Evolutionary conservation across 2,797 vertebrate genomes (phyloP).

Genomic region (Poeciliopsis gracilis): DNA sequence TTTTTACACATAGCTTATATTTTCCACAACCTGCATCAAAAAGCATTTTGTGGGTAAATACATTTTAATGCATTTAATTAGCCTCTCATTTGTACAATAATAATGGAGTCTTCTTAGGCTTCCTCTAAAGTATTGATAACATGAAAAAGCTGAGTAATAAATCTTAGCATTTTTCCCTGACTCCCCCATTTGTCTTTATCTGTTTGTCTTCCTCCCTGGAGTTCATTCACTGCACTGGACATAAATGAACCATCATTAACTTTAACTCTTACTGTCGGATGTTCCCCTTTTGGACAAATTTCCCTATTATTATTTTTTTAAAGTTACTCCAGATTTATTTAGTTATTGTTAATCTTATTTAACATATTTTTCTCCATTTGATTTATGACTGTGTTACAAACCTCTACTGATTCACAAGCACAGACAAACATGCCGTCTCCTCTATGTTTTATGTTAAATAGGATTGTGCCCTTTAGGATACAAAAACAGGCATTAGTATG

Average conservation of each 20-base stretch:
- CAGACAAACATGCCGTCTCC: conserved; percentile 12
- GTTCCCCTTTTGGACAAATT: conserved; percentile 24
- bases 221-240: conserved; percentile 34
- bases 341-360: conserved; percentile 6
- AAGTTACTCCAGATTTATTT: conserved; percentile 20
- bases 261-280: conserved; percentile 25
- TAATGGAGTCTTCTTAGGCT: conserved; percentile 1
- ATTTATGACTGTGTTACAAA: background rate
- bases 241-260: conserved; percentile 54
- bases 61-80: background rate
- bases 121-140: conserved; percentile 33
- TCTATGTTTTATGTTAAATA: conserved; percentile 34
- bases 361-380: background rate
- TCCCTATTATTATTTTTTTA: conserved; percentile 10
- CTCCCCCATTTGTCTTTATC: conserved; percentile 32
- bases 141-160: conserved; percentile 41
- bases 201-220: conserved; percentile 25
- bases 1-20: background rate
- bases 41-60: background rate
- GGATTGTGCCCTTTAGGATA: conserved; percentile 21
- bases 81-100: too few species aligned
- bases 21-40: background rate
- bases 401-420: background rate
- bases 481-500: conserved; percentile 32
- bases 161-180: conserved; percentile 29